Evolutionary conservation across 92 coral and sea anemone species (phyloP).

Genomic region (Phenganax subtilis): DNA sequence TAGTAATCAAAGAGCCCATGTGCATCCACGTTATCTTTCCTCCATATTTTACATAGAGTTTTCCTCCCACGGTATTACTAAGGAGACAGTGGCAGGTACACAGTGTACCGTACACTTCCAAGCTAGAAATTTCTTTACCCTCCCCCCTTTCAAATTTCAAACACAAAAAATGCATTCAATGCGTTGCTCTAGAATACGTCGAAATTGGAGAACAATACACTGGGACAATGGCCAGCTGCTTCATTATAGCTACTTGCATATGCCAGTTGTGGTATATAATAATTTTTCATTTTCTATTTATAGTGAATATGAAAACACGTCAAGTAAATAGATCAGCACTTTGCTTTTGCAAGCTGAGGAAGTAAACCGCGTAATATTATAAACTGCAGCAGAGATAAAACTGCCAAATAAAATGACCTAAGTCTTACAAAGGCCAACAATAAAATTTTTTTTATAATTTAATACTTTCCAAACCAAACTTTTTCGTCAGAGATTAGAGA

Average conservation of each 20-base stretch:
- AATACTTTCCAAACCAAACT: not conserved
- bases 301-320: not conserved
- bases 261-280: not conserved
- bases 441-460: too few species aligned
- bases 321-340: not conserved
- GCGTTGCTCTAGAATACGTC: not conserved
- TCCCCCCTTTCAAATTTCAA: conserved; percentile 10
- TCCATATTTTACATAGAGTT: not conserved
- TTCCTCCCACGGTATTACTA: not conserved
- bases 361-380: not conserved
- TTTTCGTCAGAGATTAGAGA: too few species aligned
- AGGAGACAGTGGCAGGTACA: not conserved
- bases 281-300: not conserved
- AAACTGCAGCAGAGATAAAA: not conserved
- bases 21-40: not conserved
- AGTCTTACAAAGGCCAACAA: not conserved
- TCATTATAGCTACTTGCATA: not conserved
- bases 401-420: not conserved
- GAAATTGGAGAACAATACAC: not conserved
- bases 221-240: not conserved
- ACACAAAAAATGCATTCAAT: not conserved
- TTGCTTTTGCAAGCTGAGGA: not conserved
- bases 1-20: conserved; percentile 29
- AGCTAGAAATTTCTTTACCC: conserved; percentile 7
- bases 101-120: too few species aligned